Percentiles rank a stretch among this genome's conserved stretches.
phyloP scores from a whole-genome alignment of 2,113 vertebrate species.

The Ascaphus truei region DNA sequence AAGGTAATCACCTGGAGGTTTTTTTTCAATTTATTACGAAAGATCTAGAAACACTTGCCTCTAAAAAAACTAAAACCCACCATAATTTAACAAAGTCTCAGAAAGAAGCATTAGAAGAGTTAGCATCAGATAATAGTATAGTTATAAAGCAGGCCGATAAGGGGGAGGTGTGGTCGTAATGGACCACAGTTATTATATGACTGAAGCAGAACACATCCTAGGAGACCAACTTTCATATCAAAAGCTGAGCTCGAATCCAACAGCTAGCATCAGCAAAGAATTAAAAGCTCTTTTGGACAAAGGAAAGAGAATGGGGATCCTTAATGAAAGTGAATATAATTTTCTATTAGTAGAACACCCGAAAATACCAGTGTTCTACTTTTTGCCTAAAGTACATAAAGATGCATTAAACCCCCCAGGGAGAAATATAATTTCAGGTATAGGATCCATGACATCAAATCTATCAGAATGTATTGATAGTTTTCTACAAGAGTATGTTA shows the following conservation, averaged over 20 bases:
- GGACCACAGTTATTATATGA: neutral
- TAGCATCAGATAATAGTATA: neutral
- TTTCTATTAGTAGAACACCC: neutral
- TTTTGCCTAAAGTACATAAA: neutral
- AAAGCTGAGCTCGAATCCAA: neutral
- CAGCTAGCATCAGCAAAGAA: neutral
- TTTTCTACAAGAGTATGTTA: neutral
- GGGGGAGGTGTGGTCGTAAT: neutral
- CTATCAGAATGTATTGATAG: neutral
- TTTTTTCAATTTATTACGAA: no score
- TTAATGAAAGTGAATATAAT: neutral
- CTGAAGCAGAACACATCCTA: neutral
- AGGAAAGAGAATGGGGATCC: neutral
- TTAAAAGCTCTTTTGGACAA: neutral
- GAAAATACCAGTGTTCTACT: neutral
- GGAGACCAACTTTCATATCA: neutral
- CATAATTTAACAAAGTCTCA: neutral
- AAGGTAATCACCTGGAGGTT: no score
- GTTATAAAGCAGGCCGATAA: neutral
- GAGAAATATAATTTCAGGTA: neutral
- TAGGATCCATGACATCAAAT: neutral
- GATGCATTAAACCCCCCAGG: neutral
- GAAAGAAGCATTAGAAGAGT: neutral
- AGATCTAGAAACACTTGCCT: no score
- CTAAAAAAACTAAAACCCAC: no score